These are phyloP conservation scores for Microcaecilia unicolor DNA, from an alignment of 2,797 vertebrate genomes.

Conservation along the genomic window DNA sequence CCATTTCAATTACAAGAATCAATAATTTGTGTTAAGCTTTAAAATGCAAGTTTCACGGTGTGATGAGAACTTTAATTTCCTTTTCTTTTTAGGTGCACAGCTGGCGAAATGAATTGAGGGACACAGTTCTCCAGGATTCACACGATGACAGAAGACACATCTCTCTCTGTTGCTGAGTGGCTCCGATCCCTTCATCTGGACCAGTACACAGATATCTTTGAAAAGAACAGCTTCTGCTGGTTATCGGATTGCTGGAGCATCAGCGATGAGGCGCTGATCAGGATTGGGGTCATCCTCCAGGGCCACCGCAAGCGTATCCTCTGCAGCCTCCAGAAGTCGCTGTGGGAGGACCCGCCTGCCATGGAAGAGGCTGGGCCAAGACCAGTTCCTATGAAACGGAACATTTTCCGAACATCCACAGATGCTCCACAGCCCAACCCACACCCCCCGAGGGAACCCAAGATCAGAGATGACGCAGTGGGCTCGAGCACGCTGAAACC, in stretches of 20 bases:
- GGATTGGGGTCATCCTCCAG: constrained; percentile 67
- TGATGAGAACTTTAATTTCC: too few relatives aligned
- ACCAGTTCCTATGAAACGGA: constrained; percentile 53
- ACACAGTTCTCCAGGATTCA: not conserved
- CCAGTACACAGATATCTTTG: constrained; percentile 69
- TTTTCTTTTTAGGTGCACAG: not conserved
- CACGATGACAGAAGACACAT: constrained; percentile 31
- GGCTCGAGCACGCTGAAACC: rapidly evolving
- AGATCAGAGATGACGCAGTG: not conserved
- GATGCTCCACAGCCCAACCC: not conserved
- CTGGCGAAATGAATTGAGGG: constrained; percentile 1
- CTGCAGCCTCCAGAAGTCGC: constrained; percentile 61
- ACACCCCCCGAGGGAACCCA: constrained; percentile 1
- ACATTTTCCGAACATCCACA: constrained; percentile 48
- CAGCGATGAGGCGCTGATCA: constrained; percentile 50
- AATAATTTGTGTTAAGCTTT: too few relatives aligned
- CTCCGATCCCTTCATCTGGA: constrained; percentile 71
- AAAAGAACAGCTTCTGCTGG: constrained; percentile 37
- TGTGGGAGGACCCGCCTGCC: not conserved
- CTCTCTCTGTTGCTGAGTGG: constrained; percentile 61
- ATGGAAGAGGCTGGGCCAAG: rapidly evolving
- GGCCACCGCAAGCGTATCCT: constrained; percentile 84
- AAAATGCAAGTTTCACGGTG: too few relatives aligned
- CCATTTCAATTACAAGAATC: too few relatives aligned
- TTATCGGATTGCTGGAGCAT: constrained; percentile 65